These are phyloP conservation scores for Bothrops jararaca DNA, from an alignment of 2,113 vertebrate genomes.

Conservation along the genomic window DNA sequence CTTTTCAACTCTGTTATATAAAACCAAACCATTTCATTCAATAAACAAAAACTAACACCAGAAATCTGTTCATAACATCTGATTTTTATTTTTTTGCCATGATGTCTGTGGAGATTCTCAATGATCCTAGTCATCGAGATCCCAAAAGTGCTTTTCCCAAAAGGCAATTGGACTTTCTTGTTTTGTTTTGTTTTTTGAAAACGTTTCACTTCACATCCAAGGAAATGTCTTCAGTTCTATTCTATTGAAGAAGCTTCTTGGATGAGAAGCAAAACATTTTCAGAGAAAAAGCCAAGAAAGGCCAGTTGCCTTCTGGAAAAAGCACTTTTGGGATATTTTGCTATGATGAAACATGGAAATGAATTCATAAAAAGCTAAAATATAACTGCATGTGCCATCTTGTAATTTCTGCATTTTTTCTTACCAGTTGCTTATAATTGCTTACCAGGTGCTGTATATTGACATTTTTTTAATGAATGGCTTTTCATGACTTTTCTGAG, in stretches of 20 bases:
- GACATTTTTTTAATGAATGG: background rate
- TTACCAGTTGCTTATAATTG: constrained; percentile 38
- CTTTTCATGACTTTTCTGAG: constrained; percentile 30
- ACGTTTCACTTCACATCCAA: background rate
- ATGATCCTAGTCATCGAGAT: background rate
- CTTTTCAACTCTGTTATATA: background rate
- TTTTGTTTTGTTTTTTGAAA: background rate
- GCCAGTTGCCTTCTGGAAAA: background rate
- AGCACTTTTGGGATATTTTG: background rate
- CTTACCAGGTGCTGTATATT: constrained; percentile 15
- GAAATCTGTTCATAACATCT: background rate
- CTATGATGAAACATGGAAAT: constrained; percentile 17
- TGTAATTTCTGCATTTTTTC: constrained; percentile 15
- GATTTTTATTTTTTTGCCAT: background rate
- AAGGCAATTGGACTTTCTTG: background rate
- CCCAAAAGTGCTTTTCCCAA: background rate
- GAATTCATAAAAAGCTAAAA: constrained; percentile 2
- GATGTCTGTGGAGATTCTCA: background rate
- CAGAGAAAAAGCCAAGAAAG: background rate
- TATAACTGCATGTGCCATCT: background rate
- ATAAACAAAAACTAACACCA: background rate
- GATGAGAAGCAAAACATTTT: too few species aligned
- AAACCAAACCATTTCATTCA: background rate
- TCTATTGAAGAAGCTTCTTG: too few species aligned
- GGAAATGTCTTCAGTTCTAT: too few species aligned